Conservation (phyloP, 2,113 vertebrate species). For the Heterotilapia buettikoferi region DNA sequence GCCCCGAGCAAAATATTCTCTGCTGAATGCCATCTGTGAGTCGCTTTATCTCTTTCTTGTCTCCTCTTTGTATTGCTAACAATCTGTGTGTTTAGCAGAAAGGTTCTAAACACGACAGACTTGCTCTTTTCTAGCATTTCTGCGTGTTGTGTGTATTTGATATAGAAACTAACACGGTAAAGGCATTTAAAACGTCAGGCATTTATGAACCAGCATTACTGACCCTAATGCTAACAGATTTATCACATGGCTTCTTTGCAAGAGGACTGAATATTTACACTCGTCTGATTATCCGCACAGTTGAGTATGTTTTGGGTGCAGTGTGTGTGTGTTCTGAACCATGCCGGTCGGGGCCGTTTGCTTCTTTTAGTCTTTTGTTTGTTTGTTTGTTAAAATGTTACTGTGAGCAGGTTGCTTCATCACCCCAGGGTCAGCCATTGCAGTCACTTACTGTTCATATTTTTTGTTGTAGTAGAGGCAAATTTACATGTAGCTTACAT, state of each 20-base stretch:
- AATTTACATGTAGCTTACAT: not conserved
- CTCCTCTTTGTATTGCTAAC: not conserved
- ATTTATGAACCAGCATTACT: not conserved
- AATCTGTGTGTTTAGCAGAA: not conserved
- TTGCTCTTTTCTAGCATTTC: not conserved
- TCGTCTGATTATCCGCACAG: not conserved
- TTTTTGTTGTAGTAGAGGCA: not conserved
- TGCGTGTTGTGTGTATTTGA: not conserved
- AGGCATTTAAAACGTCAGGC: not conserved
- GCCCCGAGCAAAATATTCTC: slow-evolving; percentile 30
- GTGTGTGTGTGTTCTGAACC: not conserved
- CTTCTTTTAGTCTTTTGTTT: slow-evolving; percentile 3
- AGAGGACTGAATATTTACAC: not conserved
- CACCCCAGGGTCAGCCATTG: not conserved
- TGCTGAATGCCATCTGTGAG: slow-evolving; percentile 45
- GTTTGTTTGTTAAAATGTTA: slow-evolving; percentile 15
- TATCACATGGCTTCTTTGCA: not conserved
- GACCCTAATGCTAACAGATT: not conserved
- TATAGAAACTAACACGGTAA: not conserved
- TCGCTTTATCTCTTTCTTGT: not conserved
- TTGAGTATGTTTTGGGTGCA: not conserved
- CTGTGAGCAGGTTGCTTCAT: not conserved
- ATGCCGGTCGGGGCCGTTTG: not conserved
- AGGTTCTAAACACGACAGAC: not conserved
- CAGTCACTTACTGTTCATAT: not conserved